Conservation (phyloP, 2,113 vertebrate species). For the Apteryx owenii region DNA sequence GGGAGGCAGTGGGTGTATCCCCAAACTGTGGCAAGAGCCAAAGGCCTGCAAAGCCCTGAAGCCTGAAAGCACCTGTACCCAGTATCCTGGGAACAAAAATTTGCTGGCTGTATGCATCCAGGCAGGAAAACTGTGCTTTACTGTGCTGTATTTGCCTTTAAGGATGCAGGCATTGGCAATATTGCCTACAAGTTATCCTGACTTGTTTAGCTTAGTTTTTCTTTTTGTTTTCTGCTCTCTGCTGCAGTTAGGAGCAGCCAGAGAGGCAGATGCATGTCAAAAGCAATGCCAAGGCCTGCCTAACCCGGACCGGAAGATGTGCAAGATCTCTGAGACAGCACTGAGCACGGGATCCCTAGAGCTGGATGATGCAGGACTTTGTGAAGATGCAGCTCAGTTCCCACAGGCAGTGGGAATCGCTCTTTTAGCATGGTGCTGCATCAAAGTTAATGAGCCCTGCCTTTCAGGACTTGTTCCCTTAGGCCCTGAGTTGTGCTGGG, state of each 20-base stretch:
- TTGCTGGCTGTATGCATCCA: background rate
- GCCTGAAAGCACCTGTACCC: background rate
- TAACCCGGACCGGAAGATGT: background rate
- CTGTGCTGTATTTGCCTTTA: background rate
- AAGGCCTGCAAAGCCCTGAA: accelerated
- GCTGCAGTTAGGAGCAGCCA: background rate
- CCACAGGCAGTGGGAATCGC: background rate
- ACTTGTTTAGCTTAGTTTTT: background rate
- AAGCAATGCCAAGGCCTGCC: background rate
- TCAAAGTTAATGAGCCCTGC: accelerated
- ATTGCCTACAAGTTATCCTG: background rate
- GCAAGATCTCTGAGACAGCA: background rate
- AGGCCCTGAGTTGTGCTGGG: background rate
- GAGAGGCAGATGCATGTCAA: background rate
- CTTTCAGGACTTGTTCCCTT: background rate
- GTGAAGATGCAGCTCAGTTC: background rate
- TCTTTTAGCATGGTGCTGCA: background rate
- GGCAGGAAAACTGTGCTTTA: background rate
- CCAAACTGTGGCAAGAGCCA: background rate
- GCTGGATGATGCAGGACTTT: background rate
- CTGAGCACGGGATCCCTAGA: background rate
- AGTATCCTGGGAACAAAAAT: accelerated
- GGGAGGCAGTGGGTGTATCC: background rate
- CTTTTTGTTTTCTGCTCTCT: background rate
- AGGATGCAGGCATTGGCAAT: background rate